Base-by-base conservation (phyloP, 2,113 vertebrate genomes). In the Etheostoma cragini region DNA sequence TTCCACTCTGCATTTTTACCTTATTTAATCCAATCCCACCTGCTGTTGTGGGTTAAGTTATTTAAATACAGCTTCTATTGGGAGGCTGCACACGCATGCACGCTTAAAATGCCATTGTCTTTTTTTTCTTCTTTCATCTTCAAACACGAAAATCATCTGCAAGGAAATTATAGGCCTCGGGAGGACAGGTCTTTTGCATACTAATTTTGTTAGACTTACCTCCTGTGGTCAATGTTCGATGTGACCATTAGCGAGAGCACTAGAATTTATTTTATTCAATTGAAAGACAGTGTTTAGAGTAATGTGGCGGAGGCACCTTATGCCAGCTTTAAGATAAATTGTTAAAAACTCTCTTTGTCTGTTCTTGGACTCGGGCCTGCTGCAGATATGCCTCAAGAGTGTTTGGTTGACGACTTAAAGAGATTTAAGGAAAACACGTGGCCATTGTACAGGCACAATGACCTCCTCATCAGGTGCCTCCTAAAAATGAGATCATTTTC, bases 131-230 rank as follows among this genome's bases (percentile, higher is more conserved):
- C 95, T 97, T 98, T 97, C 96, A 97, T 97, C 96, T 94, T 96
- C 96, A 96, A 97, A 92, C 96, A 96, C 95, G 84, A 94, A 97
- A 97, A 97, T 95, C 94, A 97, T 97, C 97, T 98, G 95, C 94
- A 95, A 82, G 96, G 96, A 98, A 98, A 98, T 98, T 96, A 99
- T 96, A 96, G 96, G 96, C 97, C 96, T 96, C 96, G 92, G 94
- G 96, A 97, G 97, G 92, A 96, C 95, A 96, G 96, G 94, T 96
- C 96, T 96, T 98, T 98, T 98, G 97, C 96, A 98, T 99, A 98
- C 97, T 99, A 98, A 98, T 98, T 97, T 97, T 97, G 97, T 98
- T 98, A 98, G 97, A 96, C 96, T 97, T 97, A 96, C 96, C 97
- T 97, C 97, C 97, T 94, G 96, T 91, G 96, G 96, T 97, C 96